Evolutionary conservation across 92 coral and sea anemone species (phyloP).

Genomic region (Heteractis magnifica): DNA sequence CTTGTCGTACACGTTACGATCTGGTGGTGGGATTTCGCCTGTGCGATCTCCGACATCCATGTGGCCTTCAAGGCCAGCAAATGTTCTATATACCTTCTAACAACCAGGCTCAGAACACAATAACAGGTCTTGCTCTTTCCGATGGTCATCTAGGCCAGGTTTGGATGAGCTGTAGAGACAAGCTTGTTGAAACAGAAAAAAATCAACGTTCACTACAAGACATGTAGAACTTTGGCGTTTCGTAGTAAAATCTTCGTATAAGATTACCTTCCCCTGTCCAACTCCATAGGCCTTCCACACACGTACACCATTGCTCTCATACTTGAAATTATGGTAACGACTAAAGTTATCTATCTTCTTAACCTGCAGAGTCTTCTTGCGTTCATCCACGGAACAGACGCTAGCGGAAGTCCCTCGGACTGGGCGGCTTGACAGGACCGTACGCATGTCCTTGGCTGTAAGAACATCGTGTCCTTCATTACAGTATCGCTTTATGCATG

Average conservation of each 20-base stretch:
- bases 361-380: no score
- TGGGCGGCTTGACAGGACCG: no score
- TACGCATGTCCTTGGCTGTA: no score
- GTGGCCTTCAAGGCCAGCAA: no score
- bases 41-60: no score
- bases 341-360: constrained; percentile 20
- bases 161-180: background rate
- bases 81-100: background rate
- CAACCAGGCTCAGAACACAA: constrained; percentile 47
- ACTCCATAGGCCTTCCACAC: constrained; percentile 34
- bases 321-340: constrained; percentile 29
- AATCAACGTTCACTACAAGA: background rate
- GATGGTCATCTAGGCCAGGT: background rate
- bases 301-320: constrained; percentile 25
- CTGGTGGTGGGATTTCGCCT: no score
- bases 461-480: no score
- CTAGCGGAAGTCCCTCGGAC: no score
- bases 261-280: constrained; percentile 19
- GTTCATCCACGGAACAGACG: no score
- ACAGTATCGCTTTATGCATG: no score
- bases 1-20: no score
- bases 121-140: constrained; percentile 26
- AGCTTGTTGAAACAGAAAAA: background rate
- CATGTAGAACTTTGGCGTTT: background rate
- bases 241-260: background rate